These are phyloP conservation scores for Chelon auratus DNA, from an alignment of 2,797 vertebrate genomes.

Conservation along the genomic window DNA sequence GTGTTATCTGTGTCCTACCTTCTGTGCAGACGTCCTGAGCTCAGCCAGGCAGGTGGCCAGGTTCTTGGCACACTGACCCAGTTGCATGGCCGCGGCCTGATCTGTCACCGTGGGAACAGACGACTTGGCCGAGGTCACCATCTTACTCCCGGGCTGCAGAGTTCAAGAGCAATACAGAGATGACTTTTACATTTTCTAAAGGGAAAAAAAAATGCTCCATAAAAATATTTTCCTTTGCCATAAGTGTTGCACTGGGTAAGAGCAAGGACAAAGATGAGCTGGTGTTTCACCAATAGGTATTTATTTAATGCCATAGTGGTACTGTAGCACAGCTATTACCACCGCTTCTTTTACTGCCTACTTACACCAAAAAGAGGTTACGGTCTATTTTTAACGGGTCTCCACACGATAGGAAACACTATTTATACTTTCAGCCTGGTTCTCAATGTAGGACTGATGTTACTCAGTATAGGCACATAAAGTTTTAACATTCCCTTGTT, in stretches of 20 bases:
- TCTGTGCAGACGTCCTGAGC: conserved; percentile 93
- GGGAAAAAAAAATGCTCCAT: not conserved
- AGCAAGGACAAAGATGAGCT: not conserved
- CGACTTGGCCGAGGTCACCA: conserved; percentile 97
- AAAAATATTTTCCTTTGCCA: not conserved
- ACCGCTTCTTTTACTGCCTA: conserved; percentile 35
- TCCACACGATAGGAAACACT: conserved; percentile 50
- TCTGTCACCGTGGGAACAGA: conserved; percentile 95
- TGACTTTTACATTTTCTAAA: not conserved
- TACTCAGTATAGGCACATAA: conserved; percentile 10
- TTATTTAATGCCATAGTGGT: conserved; percentile 1
- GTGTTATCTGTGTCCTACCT: conserved; percentile 81
- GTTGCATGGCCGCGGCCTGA: conserved; percentile 97
- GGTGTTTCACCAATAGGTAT: not conserved
- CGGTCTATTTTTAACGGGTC: conserved; percentile 58
- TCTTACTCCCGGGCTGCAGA: conserved; percentile 94
- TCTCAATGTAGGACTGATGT: conserved; percentile 51
- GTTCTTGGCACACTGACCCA: conserved; percentile 98
- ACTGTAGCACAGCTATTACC: conserved; percentile 10
- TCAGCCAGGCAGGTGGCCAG: conserved; percentile 96
- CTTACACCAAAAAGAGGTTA: conserved; percentile 62
- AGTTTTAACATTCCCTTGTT: conserved; percentile 37
- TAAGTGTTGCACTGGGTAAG: not conserved
- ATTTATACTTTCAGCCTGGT: conserved; percentile 71
- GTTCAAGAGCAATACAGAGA: not conserved